A percentile compares a stretch with the other conserved stretches of the same genome.
These are phyloP conservation scores for Heliconius charithonia DNA, from an alignment of 2,888 invertebrate genomes.

Conservation along the genomic window DNA sequence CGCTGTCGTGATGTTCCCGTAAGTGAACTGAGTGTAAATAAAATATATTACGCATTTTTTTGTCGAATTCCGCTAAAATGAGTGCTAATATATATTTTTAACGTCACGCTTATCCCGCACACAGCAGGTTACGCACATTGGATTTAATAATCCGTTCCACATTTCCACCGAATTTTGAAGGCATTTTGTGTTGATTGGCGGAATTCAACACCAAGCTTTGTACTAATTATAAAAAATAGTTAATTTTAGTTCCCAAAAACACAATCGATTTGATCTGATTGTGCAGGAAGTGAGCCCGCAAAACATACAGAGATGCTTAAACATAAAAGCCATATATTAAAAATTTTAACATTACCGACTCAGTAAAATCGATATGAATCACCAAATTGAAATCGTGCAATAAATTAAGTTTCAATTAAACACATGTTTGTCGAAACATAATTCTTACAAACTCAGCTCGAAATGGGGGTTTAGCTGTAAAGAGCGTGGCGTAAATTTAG, in stretches of 20 bases:
- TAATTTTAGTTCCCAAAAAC: no score
- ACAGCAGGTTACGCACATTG: no score
- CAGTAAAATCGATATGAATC: conserved; percentile 15
- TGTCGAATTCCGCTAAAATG: no score
- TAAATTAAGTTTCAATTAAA: conserved; percentile 30
- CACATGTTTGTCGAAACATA: conserved; percentile 31
- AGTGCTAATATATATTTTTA: no score
- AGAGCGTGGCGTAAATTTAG: conserved; percentile 62
- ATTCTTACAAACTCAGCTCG: conserved; percentile 22
- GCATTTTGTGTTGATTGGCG: no score
- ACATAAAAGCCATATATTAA: neutral
- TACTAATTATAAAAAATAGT: no score
- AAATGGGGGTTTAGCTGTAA: conserved; percentile 29
- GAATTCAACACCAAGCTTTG: no score
- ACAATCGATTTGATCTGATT: neutral
- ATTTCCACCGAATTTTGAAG: no score
- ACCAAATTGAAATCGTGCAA: conserved; percentile 22
- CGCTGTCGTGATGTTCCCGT: neutral
- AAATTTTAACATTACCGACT: neutral
- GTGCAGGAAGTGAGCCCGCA: neutral
- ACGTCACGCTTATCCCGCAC: no score
- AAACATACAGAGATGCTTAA: neutral
- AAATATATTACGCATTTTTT: no score
- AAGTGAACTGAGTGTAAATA: no score
- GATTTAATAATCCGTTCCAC: no score